phyloP scores from a whole-genome alignment of 1,140 invertebrate genomes.

The Probaryconus sp. region DNA sequence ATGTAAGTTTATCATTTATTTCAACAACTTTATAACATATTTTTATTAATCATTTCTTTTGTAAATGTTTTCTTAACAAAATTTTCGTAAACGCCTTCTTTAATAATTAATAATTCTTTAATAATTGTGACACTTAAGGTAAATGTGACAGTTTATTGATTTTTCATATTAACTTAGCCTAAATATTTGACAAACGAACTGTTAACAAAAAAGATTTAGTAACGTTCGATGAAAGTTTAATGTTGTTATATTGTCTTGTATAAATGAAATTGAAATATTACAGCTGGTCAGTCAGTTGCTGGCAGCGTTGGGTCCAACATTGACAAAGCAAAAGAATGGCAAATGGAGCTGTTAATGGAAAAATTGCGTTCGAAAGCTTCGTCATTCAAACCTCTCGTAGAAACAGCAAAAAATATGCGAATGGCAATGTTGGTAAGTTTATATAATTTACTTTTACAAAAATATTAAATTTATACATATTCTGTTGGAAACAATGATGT shows the following conservation, averaged over 20 bases:
- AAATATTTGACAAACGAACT: too few relatives aligned
- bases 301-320: constrained; percentile 58
- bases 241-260: background rate
- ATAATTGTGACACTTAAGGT: too few relatives aligned
- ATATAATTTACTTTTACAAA: constrained; percentile 14
- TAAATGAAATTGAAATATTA: constrained; percentile 13
- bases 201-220: too few relatives aligned
- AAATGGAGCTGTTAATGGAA: constrained; percentile 92
- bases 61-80: too few relatives aligned
- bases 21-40: too few relatives aligned
- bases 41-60: too few relatives aligned
- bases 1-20: constrained; percentile 7
- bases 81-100: too few relatives aligned
- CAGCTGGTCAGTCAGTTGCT: constrained; percentile 70
- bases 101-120: too few relatives aligned
- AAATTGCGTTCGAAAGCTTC: constrained; percentile 88
- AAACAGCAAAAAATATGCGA: constrained; percentile 90
- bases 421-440: constrained; percentile 88
- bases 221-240: too few relatives aligned
- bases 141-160: too few relatives aligned
- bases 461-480: constrained; percentile 18
- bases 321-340: constrained; percentile 84
- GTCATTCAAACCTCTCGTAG: constrained; percentile 86
- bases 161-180: too few relatives aligned
- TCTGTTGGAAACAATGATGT: constrained; percentile 13